A percentile compares a stretch with the other conserved stretches of the same genome.
These are phyloP conservation scores for Serrognathus titanus DNA, from an alignment of 2,888 invertebrate species.

Conservation along the genomic window DNA sequence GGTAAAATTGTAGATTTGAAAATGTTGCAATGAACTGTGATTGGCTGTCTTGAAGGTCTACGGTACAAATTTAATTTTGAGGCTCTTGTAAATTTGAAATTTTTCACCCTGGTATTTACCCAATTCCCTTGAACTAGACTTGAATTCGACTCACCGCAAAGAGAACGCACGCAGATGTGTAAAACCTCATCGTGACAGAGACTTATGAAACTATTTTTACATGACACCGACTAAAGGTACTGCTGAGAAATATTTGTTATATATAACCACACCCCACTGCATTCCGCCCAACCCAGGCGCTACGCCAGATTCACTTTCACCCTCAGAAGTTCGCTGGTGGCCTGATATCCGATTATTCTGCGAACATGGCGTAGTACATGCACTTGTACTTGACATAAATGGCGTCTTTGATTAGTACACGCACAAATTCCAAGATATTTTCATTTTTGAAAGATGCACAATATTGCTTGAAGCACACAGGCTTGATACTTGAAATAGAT, in stretches of 20 bases:
- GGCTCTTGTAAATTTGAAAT: not conserved
- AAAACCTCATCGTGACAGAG: not conserved
- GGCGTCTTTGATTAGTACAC: too few species aligned
- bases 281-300: slow-evolving; percentile 30
- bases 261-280: slow-evolving; percentile 33
- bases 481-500: too few species aligned
- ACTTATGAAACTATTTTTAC: slow-evolving; percentile 17
- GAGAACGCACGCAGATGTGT: not conserved
- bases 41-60: too few species aligned
- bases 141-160: slow-evolving; percentile 1
- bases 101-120: not conserved
- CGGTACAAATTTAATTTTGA: too few species aligned
- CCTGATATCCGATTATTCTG: not conserved
- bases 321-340: slow-evolving; percentile 13
- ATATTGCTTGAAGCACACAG: too few species aligned
- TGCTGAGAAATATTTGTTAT: slow-evolving; percentile 26
- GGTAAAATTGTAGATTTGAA: too few species aligned
- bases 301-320: slow-evolving; percentile 27
- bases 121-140: not conserved
- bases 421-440: too few species aligned
- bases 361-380: too few species aligned
- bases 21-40: too few species aligned
- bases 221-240: slow-evolving; percentile 25
- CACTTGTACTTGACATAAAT: too few species aligned
- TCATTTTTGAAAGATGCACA: too few species aligned